Conservation (phyloP, 1,140 invertebrate genomes). For the Rhagoletis zephyria region DNA sequence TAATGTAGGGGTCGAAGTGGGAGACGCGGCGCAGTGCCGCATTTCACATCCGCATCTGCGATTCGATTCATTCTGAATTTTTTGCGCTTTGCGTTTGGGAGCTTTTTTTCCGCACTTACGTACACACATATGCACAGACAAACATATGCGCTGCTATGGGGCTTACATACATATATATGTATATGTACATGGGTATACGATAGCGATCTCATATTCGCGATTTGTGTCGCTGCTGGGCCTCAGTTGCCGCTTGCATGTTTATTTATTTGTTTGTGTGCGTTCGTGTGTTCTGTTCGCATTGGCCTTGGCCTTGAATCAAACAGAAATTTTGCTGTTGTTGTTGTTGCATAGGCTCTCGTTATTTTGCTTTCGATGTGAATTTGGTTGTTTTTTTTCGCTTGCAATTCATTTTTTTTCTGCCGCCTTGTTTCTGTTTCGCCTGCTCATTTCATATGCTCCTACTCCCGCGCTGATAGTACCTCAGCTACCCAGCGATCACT, state of each 20-base stretch:
- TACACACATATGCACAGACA: background rate
- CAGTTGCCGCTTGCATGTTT: background rate
- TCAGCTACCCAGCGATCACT: background rate
- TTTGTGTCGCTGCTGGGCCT: slow-evolving; percentile 24
- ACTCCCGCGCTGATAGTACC: background rate
- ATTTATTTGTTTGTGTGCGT: background rate
- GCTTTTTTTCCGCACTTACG: background rate
- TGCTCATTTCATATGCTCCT: background rate
- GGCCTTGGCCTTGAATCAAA: slow-evolving; percentile 50
- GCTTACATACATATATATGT: background rate
- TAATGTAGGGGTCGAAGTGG: too few species aligned
- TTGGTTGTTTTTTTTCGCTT: slow-evolving; percentile 11
- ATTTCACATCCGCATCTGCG: slow-evolving; percentile 48
- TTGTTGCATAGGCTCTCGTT: slow-evolving; percentile 50
- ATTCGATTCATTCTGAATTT: slow-evolving; percentile 45
- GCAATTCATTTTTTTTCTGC: background rate
- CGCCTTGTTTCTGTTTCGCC: background rate
- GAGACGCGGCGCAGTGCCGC: slow-evolving; percentile 4
- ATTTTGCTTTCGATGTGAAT: slow-evolving; percentile 17
- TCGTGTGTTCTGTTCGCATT: slow-evolving; percentile 32
- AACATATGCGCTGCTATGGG: too few species aligned
- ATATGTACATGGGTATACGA: background rate
- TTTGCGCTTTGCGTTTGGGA: background rate
- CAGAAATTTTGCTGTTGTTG: slow-evolving; percentile 31
- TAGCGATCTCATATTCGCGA: background rate